Base-by-base conservation (phyloP, 1,140 invertebrate species). In the Aphaenogaster rudis region DNA sequence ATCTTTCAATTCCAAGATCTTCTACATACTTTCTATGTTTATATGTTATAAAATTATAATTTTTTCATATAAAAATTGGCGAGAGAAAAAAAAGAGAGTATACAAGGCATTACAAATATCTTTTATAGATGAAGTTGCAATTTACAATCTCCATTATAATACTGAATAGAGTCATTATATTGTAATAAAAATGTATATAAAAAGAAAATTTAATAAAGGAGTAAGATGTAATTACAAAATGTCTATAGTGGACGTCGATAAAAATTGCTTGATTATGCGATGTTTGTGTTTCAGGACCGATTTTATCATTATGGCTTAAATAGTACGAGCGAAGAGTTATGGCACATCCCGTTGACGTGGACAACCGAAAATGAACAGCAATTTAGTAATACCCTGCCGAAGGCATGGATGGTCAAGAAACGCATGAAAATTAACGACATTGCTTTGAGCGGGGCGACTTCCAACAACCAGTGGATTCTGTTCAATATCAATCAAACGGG, bases 401-500 rank as follows among this genome's bases (percentile, higher is more conserved):
- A 90, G 67, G 63, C 77, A 61, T 92, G 90, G 88, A 79, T 90
- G 71, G 15, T 11, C 54, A 33, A 86, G 42, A 88, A 72, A 78
- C 57, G 48, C 67, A 89, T 90, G 81, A 85, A 78, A 77, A 84
- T 89, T 63, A 90, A 91, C 69, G 79, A 90, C 52, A 78, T 50
- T 17, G 63, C 33, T 28, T 67, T 91, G 63, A 74, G 50, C 57
- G 11, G 21, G 28, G 82, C 72, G 52, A 82, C 81, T 78, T 59
- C 45, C 42, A 64, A 64, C 42, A 66, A 91, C 59, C 84, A 88
- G 42, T 92, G 91, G 91, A 90, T 92, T 85, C 54, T 92, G 54
- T 91, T 92, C 45, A 92, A 92, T 69, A 64, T 90, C 69, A 64
- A 86, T 79, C 91, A 90, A 84, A 86, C 91, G 33, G 91, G 91